Evolutionary conservation across 2,888 invertebrate species (phyloP).

Genomic region (Calephelis perditalis): DNA sequence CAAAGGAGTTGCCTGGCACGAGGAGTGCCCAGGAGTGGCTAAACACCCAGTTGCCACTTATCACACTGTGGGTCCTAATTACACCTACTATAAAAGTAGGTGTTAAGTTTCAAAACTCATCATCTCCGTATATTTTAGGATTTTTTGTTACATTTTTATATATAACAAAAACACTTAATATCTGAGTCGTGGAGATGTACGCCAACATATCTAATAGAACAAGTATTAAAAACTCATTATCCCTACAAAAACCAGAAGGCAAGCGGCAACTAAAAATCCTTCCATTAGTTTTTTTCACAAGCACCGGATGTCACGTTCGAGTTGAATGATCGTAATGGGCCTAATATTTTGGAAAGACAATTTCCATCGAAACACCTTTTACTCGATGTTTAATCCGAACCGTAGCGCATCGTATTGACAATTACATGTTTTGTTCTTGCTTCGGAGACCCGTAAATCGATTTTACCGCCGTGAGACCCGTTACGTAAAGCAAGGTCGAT

Average conservation of each 20-base stretch:
- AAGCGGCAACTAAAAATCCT: constrained; percentile 47
- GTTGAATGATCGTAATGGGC: constrained; percentile 61
- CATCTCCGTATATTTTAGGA: no score
- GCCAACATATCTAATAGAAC: background rate
- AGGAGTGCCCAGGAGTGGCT: no score
- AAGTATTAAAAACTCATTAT: constrained; percentile 1
- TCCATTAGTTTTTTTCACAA: constrained; percentile 39
- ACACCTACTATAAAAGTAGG: no score
- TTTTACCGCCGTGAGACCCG: constrained; percentile 28
- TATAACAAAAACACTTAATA: no score
- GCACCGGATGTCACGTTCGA: constrained; percentile 66
- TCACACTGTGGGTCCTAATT: no score
- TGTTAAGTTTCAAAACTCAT: no score
- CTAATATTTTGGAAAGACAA: constrained; percentile 33
- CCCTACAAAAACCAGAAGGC: constrained; percentile 36
- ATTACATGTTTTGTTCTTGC: constrained; percentile 30
- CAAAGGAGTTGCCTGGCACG: no score
- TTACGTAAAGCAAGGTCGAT: constrained; percentile 35
- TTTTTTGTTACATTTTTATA: no score
- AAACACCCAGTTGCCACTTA: no score
- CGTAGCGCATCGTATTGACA: constrained; percentile 22
- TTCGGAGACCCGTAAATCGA: constrained; percentile 25
- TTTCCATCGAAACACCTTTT: constrained; percentile 28
- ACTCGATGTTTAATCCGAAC: constrained; percentile 28
- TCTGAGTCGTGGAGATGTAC: no score